Conservation (phyloP, 1,140 invertebrate species). For the Drosophila nasuta region DNA sequence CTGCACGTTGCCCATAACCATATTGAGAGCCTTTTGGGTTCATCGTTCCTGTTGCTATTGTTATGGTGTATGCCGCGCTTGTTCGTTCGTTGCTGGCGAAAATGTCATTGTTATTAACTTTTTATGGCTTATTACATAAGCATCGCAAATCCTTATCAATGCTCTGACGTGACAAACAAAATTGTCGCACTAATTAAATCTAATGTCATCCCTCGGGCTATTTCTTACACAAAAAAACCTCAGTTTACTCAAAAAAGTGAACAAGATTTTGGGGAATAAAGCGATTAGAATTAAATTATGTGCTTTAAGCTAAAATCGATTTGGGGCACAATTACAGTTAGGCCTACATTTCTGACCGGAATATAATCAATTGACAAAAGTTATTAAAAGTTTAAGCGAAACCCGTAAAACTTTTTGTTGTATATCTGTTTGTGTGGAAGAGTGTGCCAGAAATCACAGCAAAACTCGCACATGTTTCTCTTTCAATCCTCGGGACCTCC, state of each 20-base stretch:
- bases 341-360: constrained; percentile 31
- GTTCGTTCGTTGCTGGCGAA: constrained; percentile 47
- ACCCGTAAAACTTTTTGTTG: constrained; percentile 60
- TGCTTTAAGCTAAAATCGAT: constrained; percentile 49
- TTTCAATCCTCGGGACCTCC: neutral
- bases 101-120: constrained; percentile 81
- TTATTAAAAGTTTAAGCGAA: constrained; percentile 75
- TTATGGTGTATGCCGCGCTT: constrained; percentile 7
- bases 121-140: constrained; percentile 82
- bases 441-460: constrained; percentile 60
- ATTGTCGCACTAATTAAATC: constrained; percentile 71
- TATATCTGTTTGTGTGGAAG: constrained; percentile 9
- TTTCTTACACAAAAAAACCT: neutral
- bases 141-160: constrained; percentile 69
- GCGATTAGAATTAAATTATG: constrained; percentile 21
- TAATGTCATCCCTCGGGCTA: constrained; percentile 21
- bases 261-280: constrained; percentile 4
- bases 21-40: constrained; percentile 57
- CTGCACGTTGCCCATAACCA: constrained; percentile 77
- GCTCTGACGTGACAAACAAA: constrained; percentile 67
- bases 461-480: constrained; percentile 53
- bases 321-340: constrained; percentile 20
- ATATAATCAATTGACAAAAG: constrained; percentile 80
- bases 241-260: neutral
- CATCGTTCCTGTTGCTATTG: constrained; percentile 15